Evolutionary conservation across 2,888 invertebrate genomes (phyloP), one percentile per base, ranked within the genome.

Genomic region (Pollenia griseotomentosa): DNA sequence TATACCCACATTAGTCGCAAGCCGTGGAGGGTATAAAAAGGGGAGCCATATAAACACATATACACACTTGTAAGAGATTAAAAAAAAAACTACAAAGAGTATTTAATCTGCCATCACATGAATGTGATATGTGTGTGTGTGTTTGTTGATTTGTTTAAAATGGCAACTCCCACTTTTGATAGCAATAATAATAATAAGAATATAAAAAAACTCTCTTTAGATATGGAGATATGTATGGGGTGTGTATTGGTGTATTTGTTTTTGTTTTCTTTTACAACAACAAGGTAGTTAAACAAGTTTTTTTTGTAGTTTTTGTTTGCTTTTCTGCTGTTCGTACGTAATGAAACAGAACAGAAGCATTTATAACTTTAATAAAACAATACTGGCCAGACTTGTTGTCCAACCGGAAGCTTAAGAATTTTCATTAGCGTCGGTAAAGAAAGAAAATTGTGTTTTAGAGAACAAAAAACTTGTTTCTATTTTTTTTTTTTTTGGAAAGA

Each of bases 81-180:
- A 33, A 33, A 33, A n/a, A n/a, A 33, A 33, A 33, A 33, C 33
- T 33, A 33, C 0, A 33, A 33, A 33, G 33, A 33, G 33, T 33
- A 33, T 33, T 33, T 46, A 68, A 85, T 78, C 48, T 57, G 19
- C 23, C 14, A 44, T 53, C 23, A 68, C 46, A 23, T 23, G 23
- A 23, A 23, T 23, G 23, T 23, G 23, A 59, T 33, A 55, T 14
- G 33, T 46, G n/a, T n/a, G 23, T 42, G 53, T 46, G 23, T n/a
- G 23, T 44, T 11, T n/a, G 57, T 57, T 5, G 14, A 55, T 44
- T 11, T 46, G 74, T 8, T 16, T 33, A 74, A 68, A 79, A 86
- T 11, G 87, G 87, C 80, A 78, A 88, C 88, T 77, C 88, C 88
- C 88, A 86, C 88, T 88, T 87, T 88, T 82, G 84, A 80, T 85